Percentiles rank a stretch among this genome's conserved stretches.
Conservation (phyloP, 2,797 vertebrate species). For the Hafferia zeledoni region DNA sequence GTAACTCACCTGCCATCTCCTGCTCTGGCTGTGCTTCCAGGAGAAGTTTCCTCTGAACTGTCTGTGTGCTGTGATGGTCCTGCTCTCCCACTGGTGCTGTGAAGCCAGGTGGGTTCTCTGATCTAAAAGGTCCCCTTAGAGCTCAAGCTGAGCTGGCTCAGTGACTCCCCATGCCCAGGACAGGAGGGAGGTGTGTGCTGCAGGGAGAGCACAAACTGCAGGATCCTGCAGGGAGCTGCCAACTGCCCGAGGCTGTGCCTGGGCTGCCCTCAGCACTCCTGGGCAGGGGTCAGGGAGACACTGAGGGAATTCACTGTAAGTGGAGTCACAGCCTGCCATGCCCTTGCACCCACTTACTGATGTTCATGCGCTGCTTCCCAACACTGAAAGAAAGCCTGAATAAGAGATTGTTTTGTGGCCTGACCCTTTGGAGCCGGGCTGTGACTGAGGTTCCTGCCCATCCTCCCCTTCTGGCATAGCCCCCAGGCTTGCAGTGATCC, state of each 20-base stretch:
- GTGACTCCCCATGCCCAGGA: background rate
- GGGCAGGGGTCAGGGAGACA: background rate
- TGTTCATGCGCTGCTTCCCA: background rate
- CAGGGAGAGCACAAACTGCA: background rate
- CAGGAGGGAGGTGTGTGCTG: background rate
- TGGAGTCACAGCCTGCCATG: background rate
- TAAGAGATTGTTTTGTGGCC: background rate
- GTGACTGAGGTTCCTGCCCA: background rate
- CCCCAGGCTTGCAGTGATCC: background rate
- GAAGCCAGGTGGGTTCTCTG: fast-evolving
- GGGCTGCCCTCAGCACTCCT: background rate
- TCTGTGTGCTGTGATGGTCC: background rate
- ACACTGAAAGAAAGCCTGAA: background rate
- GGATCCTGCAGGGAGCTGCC: background rate
- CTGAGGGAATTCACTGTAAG: background rate
- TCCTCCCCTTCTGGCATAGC: background rate
- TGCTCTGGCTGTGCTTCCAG: background rate
- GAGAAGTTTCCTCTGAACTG: background rate
- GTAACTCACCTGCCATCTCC: background rate
- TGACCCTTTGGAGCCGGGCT: background rate
- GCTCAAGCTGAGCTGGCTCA: background rate
- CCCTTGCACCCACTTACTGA: background rate
- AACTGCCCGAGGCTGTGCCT: background rate
- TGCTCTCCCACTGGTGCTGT: background rate
- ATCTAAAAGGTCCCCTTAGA: background rate